phyloP scores from a whole-genome alignment of 2,113 vertebrate genomes.

The Campylorhamphus procurvoides region DNA sequence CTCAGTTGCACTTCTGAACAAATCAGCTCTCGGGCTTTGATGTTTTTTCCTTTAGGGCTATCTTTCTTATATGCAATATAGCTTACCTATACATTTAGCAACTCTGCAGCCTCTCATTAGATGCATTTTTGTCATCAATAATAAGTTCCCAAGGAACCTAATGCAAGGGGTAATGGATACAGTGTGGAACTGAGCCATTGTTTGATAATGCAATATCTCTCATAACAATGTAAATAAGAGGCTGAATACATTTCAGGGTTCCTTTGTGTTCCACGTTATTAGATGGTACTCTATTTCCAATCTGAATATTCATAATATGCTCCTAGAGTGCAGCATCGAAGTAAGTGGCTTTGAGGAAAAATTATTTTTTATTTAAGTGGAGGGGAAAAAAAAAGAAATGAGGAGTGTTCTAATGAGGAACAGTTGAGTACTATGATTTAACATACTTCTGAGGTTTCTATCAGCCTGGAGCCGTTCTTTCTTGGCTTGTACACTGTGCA shows the following conservation, averaged over 20 bases:
- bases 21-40: conserved; percentile 35
- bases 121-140: conserved; percentile 58
- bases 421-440: conserved; percentile 59
- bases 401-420: conserved; percentile 64
- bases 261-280: conserved; percentile 38
- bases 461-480: conserved; percentile 61
- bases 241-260: not conserved
- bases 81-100: conserved; percentile 19
- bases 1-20: conserved; percentile 32
- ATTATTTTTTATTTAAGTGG: conserved; percentile 47
- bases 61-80: conserved; percentile 12
- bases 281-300: conserved; percentile 46
- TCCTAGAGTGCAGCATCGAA: conserved; percentile 45
- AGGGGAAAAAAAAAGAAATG: conserved; percentile 5
- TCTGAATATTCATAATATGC: conserved; percentile 71
- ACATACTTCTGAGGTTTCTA: conserved; percentile 58
- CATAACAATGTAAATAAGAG: conserved; percentile 55
- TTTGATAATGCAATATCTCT: conserved; percentile 38
- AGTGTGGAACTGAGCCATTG: conserved; percentile 19
- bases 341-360: conserved; percentile 57
- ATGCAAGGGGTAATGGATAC: not conserved
- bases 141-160: conserved; percentile 55
- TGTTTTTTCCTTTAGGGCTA: conserved; percentile 37
- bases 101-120: not conserved
- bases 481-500: conserved; percentile 57